A percentile compares a stretch with the other conserved stretches of the same genome.
Evolutionary conservation across 2,888 invertebrate genomes (phyloP).

Genomic region (Eilema griseolum): DNA sequence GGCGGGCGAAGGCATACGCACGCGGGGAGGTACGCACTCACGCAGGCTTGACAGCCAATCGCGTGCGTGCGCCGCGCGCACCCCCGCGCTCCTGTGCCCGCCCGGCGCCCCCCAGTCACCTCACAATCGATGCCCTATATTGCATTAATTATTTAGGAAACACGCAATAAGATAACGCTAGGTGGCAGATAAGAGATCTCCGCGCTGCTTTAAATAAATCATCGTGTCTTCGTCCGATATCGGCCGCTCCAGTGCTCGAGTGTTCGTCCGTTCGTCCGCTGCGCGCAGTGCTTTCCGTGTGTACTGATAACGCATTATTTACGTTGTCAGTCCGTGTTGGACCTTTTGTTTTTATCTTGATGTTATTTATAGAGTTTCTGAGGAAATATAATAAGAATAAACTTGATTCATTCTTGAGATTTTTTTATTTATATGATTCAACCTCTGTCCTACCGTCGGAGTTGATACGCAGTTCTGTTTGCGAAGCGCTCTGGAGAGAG

Average conservation of each 20-base stretch:
- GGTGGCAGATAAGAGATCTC: conserved; percentile 85
- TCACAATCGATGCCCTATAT: conserved; percentile 87
- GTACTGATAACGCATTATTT: conserved; percentile 72
- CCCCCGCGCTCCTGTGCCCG: conserved; percentile 77
- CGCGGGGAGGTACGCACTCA: conserved; percentile 86
- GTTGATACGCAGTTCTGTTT: conserved; percentile 53
- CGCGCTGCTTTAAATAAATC: conserved; percentile 81
- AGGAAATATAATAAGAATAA: conserved; percentile 55
- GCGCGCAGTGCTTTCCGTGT: conserved; percentile 53
- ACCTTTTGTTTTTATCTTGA: conserved; percentile 61
- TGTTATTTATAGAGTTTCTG: conserved; percentile 60
- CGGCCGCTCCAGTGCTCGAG: conserved; percentile 31
- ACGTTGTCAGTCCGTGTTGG: conserved; percentile 64
- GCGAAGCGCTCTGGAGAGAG: conserved; percentile 47
- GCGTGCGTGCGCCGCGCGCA: conserved; percentile 86
- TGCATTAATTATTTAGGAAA: conserved; percentile 88
- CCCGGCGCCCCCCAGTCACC: conserved; percentile 82
- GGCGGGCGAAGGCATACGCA: conserved; percentile 79
- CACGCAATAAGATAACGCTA: conserved; percentile 87
- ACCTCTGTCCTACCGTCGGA: conserved; percentile 50
- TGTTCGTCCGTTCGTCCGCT: conserved; percentile 40
- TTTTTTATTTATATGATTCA: conserved; percentile 55
- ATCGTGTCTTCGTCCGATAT: conserved; percentile 63
- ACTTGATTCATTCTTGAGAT: conserved; percentile 57
- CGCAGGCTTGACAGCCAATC: conserved; percentile 84